Evolutionary conservation across 2,888 invertebrate species (phyloP).

Genomic region (Matsumyia berberina): DNA sequence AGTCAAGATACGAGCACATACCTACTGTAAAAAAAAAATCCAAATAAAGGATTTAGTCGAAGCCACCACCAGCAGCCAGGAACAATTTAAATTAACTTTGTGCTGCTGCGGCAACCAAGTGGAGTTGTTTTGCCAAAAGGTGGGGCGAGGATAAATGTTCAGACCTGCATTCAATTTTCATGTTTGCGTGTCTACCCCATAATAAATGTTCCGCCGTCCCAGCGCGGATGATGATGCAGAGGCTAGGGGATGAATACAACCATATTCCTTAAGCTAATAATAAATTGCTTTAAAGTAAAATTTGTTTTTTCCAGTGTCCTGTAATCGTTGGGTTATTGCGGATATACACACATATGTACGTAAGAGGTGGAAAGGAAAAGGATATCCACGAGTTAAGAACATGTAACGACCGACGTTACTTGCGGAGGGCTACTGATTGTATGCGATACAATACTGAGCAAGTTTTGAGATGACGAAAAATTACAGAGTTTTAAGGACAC

Average conservation of each 20-base stretch:
- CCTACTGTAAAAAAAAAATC: conserved; percentile 1
- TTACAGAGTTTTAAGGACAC: conserved; percentile 8
- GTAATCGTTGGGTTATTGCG: conserved; percentile 44
- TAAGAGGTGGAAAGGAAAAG: conserved; percentile 20
- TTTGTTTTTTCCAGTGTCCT: conserved; percentile 11
- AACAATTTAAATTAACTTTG: conserved; percentile 59
- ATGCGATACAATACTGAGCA: conserved; percentile 2
- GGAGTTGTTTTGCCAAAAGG: conserved; percentile 28
- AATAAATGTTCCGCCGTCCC: conserved; percentile 47
- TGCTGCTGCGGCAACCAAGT: conserved; percentile 4
- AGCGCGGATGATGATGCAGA: conserved; percentile 31
- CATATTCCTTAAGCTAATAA: conserved; percentile 66
- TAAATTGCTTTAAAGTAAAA: conserved; percentile 48
- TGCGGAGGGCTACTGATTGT: conserved; percentile 35
- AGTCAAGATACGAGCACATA: conserved; percentile 14
- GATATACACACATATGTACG: no score
- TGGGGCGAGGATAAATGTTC: conserved; percentile 48
- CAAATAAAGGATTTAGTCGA: conserved; percentile 31
- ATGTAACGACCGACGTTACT: conserved; percentile 56
- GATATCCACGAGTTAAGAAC: conserved; percentile 44
- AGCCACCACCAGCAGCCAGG: conserved; percentile 19
- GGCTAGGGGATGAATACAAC: conserved; percentile 41
- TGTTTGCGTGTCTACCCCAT: conserved; percentile 61
- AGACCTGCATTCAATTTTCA: conserved; percentile 65
- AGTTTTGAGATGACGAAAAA: conserved; percentile 5